phyloP scores from a whole-genome alignment of 2,113 vertebrate genomes.

The Phoenicopterus ruber region DNA sequence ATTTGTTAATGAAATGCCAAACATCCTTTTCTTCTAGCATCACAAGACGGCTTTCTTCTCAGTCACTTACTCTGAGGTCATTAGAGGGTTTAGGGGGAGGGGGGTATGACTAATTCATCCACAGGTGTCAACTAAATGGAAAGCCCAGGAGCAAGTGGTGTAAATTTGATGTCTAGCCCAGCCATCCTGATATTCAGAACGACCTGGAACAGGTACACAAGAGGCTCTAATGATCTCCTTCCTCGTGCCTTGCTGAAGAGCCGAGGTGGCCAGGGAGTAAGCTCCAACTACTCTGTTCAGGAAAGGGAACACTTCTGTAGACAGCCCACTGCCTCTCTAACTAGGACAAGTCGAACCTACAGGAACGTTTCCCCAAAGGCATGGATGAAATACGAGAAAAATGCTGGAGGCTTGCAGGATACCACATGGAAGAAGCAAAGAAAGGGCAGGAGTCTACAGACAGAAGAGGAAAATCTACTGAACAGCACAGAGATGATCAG shows the following conservation, averaged over 20 bases:
- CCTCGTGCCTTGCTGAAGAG: background rate
- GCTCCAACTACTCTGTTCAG: background rate
- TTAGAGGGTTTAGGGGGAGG: background rate
- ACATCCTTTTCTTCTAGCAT: background rate
- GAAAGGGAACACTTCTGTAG: background rate
- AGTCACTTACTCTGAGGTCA: background rate
- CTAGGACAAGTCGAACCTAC: background rate
- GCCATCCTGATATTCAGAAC: background rate
- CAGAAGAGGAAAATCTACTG: background rate
- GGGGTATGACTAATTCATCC: background rate
- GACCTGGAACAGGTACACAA: background rate
- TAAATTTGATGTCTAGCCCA: background rate
- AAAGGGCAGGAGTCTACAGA: background rate
- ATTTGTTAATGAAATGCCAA: background rate
- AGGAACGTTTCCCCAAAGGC: background rate
- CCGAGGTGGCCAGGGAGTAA: background rate
- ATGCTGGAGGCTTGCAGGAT: background rate
- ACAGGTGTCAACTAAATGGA: background rate
- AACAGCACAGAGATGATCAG: background rate
- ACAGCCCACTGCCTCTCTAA: background rate
- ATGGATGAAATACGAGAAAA: background rate
- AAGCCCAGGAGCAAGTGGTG: background rate
- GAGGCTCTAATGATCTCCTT: background rate
- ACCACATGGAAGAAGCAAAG: background rate
- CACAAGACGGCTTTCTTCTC: background rate